These are phyloP conservation scores for Heliconius hortense DNA, from an alignment of 2,888 invertebrate genomes.

Conservation along the genomic window DNA sequence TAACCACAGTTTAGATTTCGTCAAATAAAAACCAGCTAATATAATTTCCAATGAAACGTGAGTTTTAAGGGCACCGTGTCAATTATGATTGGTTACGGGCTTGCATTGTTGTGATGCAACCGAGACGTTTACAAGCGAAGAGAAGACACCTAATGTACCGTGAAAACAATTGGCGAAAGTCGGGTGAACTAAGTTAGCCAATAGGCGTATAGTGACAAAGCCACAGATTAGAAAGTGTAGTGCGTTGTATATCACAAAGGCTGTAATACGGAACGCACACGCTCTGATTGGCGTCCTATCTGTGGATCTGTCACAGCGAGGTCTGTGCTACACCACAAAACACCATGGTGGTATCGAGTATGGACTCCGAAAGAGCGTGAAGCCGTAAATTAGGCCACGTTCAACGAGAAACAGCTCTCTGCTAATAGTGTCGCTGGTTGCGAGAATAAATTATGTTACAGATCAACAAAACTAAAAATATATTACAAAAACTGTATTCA, in stretches of 20 bases:
- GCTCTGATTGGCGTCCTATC: constrained; percentile 80
- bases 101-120: constrained; percentile 59
- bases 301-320: constrained; percentile 70
- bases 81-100: constrained; percentile 37
- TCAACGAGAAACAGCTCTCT: constrained; percentile 39
- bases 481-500: constrained; percentile 12
- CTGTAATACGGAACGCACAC: constrained; percentile 74
- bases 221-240: constrained; percentile 81
- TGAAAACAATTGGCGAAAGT: constrained; percentile 82
- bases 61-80: constrained; percentile 42
- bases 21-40: constrained; percentile 36
- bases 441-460: constrained; percentile 9
- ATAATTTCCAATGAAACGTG: constrained; percentile 33
- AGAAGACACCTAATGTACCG: constrained; percentile 73
- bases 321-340: constrained; percentile 37
- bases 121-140: constrained; percentile 63
- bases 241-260: constrained; percentile 74
- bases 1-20: constrained; percentile 68
- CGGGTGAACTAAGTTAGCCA: constrained; percentile 73
- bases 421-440: constrained; percentile 34
- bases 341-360: constrained; percentile 42
- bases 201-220: constrained; percentile 78
- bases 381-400: constrained; percentile 30
- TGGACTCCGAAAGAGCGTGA: no score
- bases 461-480: constrained; percentile 17